Conservation (phyloP, 2,888 invertebrate genomes). For the Osmoderma eremita region DNA sequence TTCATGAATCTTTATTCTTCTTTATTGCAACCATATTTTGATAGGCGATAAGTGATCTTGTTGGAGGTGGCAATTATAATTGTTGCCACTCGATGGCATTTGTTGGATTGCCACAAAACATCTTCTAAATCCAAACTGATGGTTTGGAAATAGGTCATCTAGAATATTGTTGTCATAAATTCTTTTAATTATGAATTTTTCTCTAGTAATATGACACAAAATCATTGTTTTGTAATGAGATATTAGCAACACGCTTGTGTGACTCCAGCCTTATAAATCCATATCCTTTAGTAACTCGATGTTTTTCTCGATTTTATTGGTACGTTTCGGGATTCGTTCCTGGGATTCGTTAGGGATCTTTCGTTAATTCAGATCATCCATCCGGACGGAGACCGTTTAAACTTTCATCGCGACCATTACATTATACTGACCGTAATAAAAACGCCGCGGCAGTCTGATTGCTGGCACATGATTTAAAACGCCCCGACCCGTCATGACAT, state of each 20-base stretch:
- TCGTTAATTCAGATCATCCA: too few relatives aligned
- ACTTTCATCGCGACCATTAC: slow-evolving; percentile 35
- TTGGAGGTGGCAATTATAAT: neutral
- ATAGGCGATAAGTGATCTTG: too few relatives aligned
- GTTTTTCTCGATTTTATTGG: too few relatives aligned
- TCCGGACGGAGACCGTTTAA: too few relatives aligned
- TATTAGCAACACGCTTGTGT: too few relatives aligned
- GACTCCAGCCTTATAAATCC: too few relatives aligned
- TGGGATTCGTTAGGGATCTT: too few relatives aligned
- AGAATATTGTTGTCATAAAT: neutral
- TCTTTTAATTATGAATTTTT: neutral
- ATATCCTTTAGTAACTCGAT: too few relatives aligned
- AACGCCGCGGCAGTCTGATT: slow-evolving; percentile 50
- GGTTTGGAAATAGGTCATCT: neutral
- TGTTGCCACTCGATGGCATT: neutral
- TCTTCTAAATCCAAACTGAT: neutral
- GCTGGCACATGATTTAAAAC: slow-evolving; percentile 53
- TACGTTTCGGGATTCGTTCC: too few relatives aligned
- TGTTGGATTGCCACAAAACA: neutral
- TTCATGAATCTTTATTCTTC: neutral
- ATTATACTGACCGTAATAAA: slow-evolving; percentile 39
- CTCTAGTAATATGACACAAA: too few relatives aligned
- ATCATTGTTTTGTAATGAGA: too few relatives aligned
- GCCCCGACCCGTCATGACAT: slow-evolving; percentile 53
- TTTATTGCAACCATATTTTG: neutral